Evolutionary conservation across 2,797 vertebrate genomes (phyloP).

Genomic region (Brotogeris chrysoptera): DNA sequence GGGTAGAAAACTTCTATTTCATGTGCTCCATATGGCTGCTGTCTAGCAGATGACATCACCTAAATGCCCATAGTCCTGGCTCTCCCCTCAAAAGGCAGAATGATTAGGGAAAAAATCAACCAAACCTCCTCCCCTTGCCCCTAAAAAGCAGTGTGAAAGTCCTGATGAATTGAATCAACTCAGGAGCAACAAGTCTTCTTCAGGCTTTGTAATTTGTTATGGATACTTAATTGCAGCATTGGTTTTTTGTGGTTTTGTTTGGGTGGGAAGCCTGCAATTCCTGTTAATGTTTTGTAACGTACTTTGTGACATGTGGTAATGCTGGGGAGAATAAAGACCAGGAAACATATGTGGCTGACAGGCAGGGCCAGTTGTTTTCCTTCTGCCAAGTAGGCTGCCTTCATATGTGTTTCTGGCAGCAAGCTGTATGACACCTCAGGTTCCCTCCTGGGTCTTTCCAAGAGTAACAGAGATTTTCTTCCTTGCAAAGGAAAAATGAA

Average conservation of each 20-base stretch:
- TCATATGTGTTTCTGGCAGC: constrained; percentile 50
- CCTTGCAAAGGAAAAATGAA: constrained; percentile 49
- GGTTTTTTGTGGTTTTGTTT: constrained; percentile 17
- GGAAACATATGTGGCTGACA: constrained; percentile 43
- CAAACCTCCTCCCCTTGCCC: neutral
- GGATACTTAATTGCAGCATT: neutral
- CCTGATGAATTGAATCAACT: neutral
- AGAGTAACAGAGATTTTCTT: constrained; percentile 61
- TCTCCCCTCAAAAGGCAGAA: neutral
- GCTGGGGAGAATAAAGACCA: constrained; percentile 28
- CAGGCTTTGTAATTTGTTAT: neutral
- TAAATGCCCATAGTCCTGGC: neutral
- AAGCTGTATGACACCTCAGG: constrained; percentile 50
- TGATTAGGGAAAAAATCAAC: neutral
- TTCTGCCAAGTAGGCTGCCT: constrained; percentile 51
- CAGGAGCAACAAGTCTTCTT: neutral
- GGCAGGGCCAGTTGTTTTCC: neutral
- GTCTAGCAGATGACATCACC: constrained; percentile 34
- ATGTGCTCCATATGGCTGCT: constrained; percentile 7
- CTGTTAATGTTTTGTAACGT: neutral
- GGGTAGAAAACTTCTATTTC: neutral
- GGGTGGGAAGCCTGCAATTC: constrained; percentile 24
- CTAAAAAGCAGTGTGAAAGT: neutral
- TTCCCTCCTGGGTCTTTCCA: constrained; percentile 46
- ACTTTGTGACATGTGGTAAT: constrained; percentile 43